Evolutionary conservation across 2,888 invertebrate genomes (phyloP).

Genomic region (Dasypolia templi): DNA sequence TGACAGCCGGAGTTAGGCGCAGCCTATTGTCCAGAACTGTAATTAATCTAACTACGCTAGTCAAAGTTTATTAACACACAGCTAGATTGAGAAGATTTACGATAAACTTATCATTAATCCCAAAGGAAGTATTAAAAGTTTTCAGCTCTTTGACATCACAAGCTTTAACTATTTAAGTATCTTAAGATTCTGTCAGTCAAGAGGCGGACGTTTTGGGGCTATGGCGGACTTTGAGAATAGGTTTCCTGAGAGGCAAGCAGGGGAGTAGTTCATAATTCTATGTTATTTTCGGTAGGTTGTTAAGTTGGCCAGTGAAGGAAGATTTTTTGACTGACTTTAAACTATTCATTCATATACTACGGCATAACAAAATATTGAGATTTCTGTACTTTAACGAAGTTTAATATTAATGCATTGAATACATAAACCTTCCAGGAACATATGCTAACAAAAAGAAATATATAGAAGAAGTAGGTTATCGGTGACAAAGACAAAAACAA

Average conservation of each 20-base stretch:
- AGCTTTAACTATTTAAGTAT: constrained; percentile 57
- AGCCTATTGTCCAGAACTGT: constrained; percentile 11
- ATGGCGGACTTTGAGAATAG: constrained; percentile 12
- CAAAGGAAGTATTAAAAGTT: constrained; percentile 52
- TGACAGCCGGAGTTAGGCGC: neutral
- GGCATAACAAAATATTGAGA: neutral
- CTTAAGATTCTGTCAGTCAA: constrained; percentile 41
- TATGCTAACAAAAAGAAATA: neutral
- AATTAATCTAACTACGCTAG: constrained; percentile 41
- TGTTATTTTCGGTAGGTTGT: constrained; percentile 6
- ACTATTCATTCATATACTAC: neutral
- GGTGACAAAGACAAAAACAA: neutral
- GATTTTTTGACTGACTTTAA: too few species aligned
- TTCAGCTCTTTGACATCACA: constrained; percentile 55
- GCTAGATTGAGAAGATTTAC: constrained; percentile 36
- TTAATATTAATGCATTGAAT: neutral
- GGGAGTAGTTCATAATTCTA: neutral
- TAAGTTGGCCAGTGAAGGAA: neutral
- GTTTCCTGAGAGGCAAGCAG: neutral
- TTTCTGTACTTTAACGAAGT: neutral
- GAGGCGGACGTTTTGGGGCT: neutral
- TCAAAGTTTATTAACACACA: constrained; percentile 37
- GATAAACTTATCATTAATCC: constrained; percentile 48
- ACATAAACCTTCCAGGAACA: neutral
- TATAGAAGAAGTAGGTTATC: neutral